A percentile compares a stretch with the other conserved stretches of the same genome.
phyloP scores from a whole-genome alignment of 2,888 invertebrate species.

The Zygogramma bicolorata region DNA sequence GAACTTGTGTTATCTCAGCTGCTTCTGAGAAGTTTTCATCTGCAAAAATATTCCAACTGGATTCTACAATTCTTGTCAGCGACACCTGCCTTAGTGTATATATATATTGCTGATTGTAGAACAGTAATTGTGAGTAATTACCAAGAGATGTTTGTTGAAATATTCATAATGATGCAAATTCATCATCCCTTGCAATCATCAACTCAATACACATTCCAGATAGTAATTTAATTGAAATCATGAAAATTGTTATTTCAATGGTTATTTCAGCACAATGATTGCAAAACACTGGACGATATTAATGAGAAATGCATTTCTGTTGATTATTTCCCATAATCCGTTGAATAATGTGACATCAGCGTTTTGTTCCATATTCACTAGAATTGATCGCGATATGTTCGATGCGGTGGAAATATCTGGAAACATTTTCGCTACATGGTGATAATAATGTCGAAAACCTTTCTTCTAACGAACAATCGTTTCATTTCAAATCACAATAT shows the following conservation, averaged over 20 bases:
- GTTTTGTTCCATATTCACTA: too few relatives aligned
- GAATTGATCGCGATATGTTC: too few relatives aligned
- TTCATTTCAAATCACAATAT: too few relatives aligned
- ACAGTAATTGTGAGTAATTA: background rate
- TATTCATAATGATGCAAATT: slow-evolving; percentile 6
- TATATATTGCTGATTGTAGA: background rate
- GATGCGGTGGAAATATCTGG: background rate
- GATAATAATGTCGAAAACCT: too few relatives aligned
- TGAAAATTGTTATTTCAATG: background rate
- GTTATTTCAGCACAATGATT: background rate
- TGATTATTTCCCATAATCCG: background rate
- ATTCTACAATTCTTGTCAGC: too few relatives aligned
- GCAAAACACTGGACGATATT: background rate
- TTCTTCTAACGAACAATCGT: too few relatives aligned
- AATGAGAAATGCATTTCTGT: background rate
- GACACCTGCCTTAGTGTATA: background rate
- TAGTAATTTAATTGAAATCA: background rate
- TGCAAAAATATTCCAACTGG: too few relatives aligned
- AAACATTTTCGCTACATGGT: too few relatives aligned
- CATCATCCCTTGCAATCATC: slow-evolving; percentile 1
- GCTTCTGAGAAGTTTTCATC: too few relatives aligned
- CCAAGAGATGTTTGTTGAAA: background rate
- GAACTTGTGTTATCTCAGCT: too few relatives aligned
- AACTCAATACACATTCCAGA: background rate
- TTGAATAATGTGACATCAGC: background rate